Evolutionary conservation across 2,888 invertebrate species (phyloP).

Genomic region (Papilio gigon): DNA sequence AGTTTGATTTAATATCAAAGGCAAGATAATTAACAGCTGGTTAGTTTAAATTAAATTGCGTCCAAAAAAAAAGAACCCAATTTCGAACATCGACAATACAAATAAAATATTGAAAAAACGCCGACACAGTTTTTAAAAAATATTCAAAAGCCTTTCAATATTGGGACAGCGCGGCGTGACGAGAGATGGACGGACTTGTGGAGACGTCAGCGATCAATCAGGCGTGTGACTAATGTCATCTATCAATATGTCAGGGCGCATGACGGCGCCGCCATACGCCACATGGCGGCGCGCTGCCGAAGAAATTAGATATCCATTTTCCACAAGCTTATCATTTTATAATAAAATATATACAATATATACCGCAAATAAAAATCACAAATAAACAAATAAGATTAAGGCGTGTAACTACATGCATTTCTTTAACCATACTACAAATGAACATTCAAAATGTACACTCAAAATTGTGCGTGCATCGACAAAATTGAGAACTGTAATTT

Average conservation of each 20-base stretch:
- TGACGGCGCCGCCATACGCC: slow-evolving; percentile 58
- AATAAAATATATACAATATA: slow-evolving; percentile 22
- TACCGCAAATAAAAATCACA: not conserved
- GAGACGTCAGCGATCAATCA: slow-evolving; percentile 78
- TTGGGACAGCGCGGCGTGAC: slow-evolving; percentile 51
- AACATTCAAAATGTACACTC: too few species aligned
- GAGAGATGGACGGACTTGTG: slow-evolving; percentile 55
- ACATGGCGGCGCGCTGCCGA: slow-evolving; percentile 72
- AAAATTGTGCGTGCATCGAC: too few species aligned
- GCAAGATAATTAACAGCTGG: not conserved
- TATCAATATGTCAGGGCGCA: slow-evolving; percentile 74
- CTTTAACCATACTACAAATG: too few species aligned
- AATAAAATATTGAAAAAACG: slow-evolving; percentile 1
- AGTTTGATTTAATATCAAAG: too few species aligned
- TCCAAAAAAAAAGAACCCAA: not conserved
- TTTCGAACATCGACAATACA: not conserved
- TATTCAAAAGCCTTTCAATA: slow-evolving; percentile 48
- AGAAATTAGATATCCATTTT: slow-evolving; percentile 78
- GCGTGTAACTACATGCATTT: too few species aligned
- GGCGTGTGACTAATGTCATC: slow-evolving; percentile 73
- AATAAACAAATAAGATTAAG: not conserved
- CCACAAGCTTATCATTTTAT: slow-evolving; percentile 52
- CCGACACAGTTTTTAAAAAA: slow-evolving; percentile 39
- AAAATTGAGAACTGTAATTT: too few species aligned
- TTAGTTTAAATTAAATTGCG: not conserved